Conservation (phyloP, 2,888 invertebrate species). For the Melipona bicolor region DNA sequence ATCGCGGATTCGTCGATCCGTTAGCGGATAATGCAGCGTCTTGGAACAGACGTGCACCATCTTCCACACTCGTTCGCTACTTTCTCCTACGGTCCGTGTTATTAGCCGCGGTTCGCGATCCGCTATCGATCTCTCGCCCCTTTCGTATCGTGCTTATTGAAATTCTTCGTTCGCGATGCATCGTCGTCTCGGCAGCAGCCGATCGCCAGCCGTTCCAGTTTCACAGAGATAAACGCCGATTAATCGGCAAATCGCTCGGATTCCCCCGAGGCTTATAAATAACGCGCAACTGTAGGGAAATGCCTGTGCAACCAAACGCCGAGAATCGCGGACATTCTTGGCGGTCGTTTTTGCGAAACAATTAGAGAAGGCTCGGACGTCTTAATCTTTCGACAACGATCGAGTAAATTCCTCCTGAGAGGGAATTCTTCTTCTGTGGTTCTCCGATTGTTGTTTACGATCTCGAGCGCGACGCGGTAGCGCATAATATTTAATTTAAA, state of each 20-base stretch:
- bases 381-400: constrained; percentile 12
- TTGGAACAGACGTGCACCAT: background rate
- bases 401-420: background rate
- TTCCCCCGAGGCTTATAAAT: constrained; percentile 4
- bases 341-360: constrained; percentile 24
- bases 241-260: constrained; percentile 20
- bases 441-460: background rate
- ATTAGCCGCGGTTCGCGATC: constrained; percentile 56
- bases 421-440: too few relatives aligned
- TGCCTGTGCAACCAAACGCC: background rate
- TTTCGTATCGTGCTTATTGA: constrained; percentile 12
- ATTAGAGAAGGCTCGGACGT: constrained; percentile 16
- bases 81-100: constrained; percentile 20
- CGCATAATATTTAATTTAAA: too few relatives aligned
- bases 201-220: constrained; percentile 27
- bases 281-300: constrained; percentile 1
- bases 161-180: constrained; percentile 11
- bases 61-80: constrained; percentile 6
- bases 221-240: constrained; percentile 31
- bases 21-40: constrained; percentile 4
- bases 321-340: background rate
- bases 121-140: constrained; percentile 50
- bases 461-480: background rate
- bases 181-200: background rate
- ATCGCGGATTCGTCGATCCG: background rate